Base-by-base conservation (phyloP, 2,888 invertebrate species). In the Colostygia pectinataria region DNA sequence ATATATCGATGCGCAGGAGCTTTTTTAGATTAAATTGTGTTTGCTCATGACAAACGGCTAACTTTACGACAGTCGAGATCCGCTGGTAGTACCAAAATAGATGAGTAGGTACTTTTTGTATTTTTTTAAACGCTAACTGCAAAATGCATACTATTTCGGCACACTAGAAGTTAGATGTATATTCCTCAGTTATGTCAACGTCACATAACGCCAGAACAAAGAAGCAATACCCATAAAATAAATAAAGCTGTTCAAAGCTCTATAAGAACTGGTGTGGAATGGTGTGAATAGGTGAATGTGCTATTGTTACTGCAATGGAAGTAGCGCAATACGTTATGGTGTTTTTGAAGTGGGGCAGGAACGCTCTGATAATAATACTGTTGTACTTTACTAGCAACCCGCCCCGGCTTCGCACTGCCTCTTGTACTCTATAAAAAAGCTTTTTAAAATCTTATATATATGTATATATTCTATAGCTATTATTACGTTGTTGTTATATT, bases 171-270 rank as follows among this genome's bases (percentile, higher is more conserved):
- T 14, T 14, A 29, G 31, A 14, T 20, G 20, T 10, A 10, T 10
- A n/a, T 15, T 0, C 15, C 3, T 6, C 15, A 7, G 43, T 39
- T 39, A 46, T 39, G 37, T 31, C 31, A 18, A 7, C 24, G 53
- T 50, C 54, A 39, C 58, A 53, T 42, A 24, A 49, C 40, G 1
- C 28, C 43, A 8, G 61, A 61, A 63, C 25, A 24, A 29, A 50
- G 61, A 47, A 23, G 38, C 32, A 33, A 43, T 51, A 37, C 24
- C 34, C 46, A 54, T 65, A 55, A 59, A 59, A 50, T 54, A 56
- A 53, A 57, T 49, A 45, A 55, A 59, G 36, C 25, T 50, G 53
- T 51, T 37, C 37, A 36, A 39, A 41, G 52, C 31, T 25, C 40
- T 24, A 49, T 60, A 48, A 68, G 6, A 56, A 57, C 37, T 55